A percentile compares a stretch with the other conserved stretches of the same genome.
Conservation (phyloP, 2,113 vertebrate species). For the Carettochelys insculpta region DNA sequence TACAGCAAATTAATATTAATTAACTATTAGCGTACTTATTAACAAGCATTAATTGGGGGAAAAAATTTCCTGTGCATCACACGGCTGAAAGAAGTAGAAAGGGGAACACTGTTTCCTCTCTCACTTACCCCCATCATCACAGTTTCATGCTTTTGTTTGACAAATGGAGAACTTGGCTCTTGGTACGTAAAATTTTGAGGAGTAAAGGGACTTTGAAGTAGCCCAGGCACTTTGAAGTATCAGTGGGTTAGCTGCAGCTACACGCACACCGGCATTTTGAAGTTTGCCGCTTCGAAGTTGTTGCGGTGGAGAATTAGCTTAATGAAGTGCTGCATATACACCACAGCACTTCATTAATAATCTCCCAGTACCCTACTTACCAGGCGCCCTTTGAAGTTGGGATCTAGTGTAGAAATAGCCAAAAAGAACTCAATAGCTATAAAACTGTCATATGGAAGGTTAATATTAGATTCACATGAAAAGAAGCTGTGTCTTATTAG, state of each 20-base stretch:
- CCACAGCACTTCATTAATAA: too few relatives aligned
- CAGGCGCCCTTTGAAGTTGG: too few relatives aligned
- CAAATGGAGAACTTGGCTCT: not conserved
- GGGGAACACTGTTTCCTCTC: fast-evolving
- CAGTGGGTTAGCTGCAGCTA: too few relatives aligned
- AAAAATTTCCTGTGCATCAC: not conserved
- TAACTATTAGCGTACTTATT: not conserved
- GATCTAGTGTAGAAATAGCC: too few relatives aligned
- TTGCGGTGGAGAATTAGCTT: too few relatives aligned
- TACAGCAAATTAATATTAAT: not conserved
- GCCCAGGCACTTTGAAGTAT: too few relatives aligned
- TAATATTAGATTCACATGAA: not conserved
- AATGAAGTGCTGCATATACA: too few relatives aligned
- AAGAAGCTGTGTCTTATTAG: not conserved
- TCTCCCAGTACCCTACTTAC: too few relatives aligned
- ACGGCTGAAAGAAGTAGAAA: not conserved
- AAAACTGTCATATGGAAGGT: not conserved
- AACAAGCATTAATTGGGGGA: not conserved
- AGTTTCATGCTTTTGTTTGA: not conserved
- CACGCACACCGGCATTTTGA: too few relatives aligned
- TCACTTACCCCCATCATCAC: not conserved
- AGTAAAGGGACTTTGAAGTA: too few relatives aligned
- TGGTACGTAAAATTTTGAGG: not conserved
- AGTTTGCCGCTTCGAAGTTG: too few relatives aligned
- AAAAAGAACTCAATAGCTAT: not conserved